Evolutionary conservation across 2,888 invertebrate genomes (phyloP), one percentile per base, ranked within the genome.

Genomic region (Brenthis hecate): DNA sequence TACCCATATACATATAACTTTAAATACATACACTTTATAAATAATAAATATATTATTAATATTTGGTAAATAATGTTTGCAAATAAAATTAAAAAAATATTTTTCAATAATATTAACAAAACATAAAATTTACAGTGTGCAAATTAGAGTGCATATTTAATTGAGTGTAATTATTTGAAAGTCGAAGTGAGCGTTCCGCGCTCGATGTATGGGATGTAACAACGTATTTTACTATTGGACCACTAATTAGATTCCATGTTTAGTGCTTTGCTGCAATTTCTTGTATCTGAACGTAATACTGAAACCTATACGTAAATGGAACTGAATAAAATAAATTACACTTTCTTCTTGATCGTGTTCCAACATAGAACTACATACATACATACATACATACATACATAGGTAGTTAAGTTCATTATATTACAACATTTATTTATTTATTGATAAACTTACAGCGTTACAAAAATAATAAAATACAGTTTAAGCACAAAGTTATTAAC

Each of bases 211-310:
- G 16, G 63, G 50, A 60, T 43, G n/a, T 58, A 61, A 32, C 61
- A 64, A 64, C n/a, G 58, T 36, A 60, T 56, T 66, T 70, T 64
- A 70, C 66, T 60, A 66, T 50, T 60, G 50, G 58, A 58, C 16
- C 54, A 28, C 63, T 66, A 64, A 70, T 70, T 66, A 70, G 50
- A 64, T 57, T 47, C 43, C 47, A 47, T 53, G 36, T 58, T 58
- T 23, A 66, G 51, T 58, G 13, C 8, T 53, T 36, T 54, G 36
- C 58, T 16, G 14, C n/a, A 13, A 16, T 36, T 54, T 16, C 36
- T 55, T 6, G 50, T 53, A 28, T 43, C n/a, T 47, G 36, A 43
- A 11, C 2, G 11, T 43, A 54, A 47, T 13, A 13, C 23, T 47
- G 16, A 28, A 55, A 53, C 43, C 32, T 43, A 61, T 56, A 55